Evolutionary conservation across 2,888 invertebrate genomes (phyloP), one percentile per base, ranked within the genome.

Genomic region (Idaea dimidiata): DNA sequence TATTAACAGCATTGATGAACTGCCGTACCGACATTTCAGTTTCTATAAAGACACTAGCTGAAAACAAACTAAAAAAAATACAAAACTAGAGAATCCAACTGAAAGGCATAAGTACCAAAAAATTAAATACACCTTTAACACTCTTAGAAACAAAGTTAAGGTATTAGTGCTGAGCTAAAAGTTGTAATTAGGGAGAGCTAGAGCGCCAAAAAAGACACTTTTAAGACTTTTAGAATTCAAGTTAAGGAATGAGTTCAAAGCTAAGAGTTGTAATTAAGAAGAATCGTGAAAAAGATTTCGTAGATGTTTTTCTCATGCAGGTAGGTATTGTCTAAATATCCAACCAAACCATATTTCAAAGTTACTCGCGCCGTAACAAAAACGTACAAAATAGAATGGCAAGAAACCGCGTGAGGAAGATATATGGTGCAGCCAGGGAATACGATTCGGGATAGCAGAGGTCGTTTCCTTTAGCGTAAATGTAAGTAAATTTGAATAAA

Each of bases 401-500:
- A 66, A 70, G 71, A 67, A 68, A 58, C 73, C 75, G 81, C 82
- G 86, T 91, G 92, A 92, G 85, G 89, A 92, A 92, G 91, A 92
- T 91, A 88, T 91, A 92, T 91, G 84, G 87, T 76, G 84, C 82
- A 87, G 83, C 90, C 78, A 84, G 91, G 91, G 91, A 91, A 90
- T 91, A 90, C 91, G 87, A 88, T 88, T 86, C 88, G 73, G 86
- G 79, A 80, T 82, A 83, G 82, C 88, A 85, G 81, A 91, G 92
- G 91, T 92, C 91, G 88, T 86, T 84, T 82, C 85, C 89, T 89
- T 92, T 92, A 91, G 89, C 90, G 87, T 83, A 90, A 92, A 91
- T 91, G 91, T 92, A 91, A 91, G 92, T 92, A 92, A 92, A 92
- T 92, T 92, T 92, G 91, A 92, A 92, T 92, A 92, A 92, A 91